These are phyloP conservation scores for Eilema sororculum DNA, from an alignment of 2,888 invertebrate genomes.

Conservation along the genomic window DNA sequence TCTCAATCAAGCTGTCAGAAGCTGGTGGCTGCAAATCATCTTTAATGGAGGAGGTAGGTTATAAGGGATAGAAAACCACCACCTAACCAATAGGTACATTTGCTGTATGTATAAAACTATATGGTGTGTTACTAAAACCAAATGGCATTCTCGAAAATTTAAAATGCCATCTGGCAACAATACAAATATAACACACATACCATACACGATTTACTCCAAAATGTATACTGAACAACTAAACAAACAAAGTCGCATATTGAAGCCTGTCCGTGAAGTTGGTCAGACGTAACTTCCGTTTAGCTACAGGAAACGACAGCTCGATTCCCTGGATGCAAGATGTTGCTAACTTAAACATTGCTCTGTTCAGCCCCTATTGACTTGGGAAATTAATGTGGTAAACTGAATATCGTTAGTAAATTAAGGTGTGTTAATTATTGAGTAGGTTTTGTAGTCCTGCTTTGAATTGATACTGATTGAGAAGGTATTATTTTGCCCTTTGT, in stretches of 20 bases:
- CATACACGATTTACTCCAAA: not conserved
- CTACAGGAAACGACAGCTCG: slow-evolving; percentile 28
- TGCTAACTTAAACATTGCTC: slow-evolving; percentile 26
- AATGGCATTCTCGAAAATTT: not conserved
- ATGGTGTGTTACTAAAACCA: not conserved
- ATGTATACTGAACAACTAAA: not conserved
- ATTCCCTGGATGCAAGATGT: slow-evolving; percentile 32
- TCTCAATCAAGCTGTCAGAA: no score
- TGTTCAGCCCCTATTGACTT: slow-evolving; percentile 18
- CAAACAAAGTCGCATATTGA: not conserved
- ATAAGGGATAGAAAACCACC: no score
- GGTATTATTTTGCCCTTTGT: not conserved
- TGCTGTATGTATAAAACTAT: no score
- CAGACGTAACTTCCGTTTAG: slow-evolving; percentile 27
- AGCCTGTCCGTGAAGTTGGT: slow-evolving; percentile 33
- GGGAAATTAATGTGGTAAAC: not conserved
- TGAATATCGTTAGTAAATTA: not conserved
- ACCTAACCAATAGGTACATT: no score
- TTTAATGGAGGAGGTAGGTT: no score
- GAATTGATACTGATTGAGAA: not conserved
- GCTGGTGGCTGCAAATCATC: no score
- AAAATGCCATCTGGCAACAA: not conserved
- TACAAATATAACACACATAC: not conserved
- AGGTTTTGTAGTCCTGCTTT: not conserved
- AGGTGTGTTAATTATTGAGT: not conserved